Evolutionary conservation across 2,797 vertebrate species (phyloP).

Genomic region (Sardinella longiceps): DNA sequence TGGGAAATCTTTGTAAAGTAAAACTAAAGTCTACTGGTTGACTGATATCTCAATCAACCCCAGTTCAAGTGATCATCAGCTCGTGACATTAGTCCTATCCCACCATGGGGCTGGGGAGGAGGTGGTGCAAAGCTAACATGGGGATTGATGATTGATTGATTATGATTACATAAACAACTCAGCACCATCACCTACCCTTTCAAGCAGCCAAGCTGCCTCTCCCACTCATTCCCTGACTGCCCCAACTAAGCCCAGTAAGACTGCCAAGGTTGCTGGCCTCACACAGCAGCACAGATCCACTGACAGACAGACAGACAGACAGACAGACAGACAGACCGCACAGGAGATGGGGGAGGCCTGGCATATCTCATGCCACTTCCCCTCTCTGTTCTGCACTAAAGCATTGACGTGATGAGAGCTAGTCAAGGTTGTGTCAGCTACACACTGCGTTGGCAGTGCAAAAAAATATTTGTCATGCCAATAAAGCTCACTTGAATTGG

Average conservation of each 20-base stretch:
- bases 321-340: not conserved
- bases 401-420: not conserved
- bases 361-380: not conserved
- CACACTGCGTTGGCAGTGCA: too few relatives aligned
- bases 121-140: not conserved
- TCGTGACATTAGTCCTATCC: not conserved
- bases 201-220: slow-evolving; percentile 40
- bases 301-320: not conserved
- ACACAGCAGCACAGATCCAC: not conserved
- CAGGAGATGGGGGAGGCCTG: not conserved
- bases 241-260: not conserved
- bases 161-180: slow-evolving; percentile 66
- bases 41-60: too few relatives aligned
- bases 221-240: not conserved
- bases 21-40: too few relatives aligned
- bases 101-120: not conserved
- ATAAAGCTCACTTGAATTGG: too few relatives aligned
- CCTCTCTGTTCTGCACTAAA: not conserved
- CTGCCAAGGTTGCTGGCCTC: not conserved
- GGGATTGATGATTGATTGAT: too few relatives aligned
- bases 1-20: too few relatives aligned
- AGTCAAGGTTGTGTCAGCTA: not conserved
- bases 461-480: too few relatives aligned
- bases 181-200: slow-evolving; percentile 31
- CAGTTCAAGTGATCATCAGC: not conserved